A percentile compares a stretch with the other conserved stretches of the same genome.
phyloP scores from a whole-genome alignment of 2,113 vertebrate species.

The Chaenocephalus aceratus region DNA sequence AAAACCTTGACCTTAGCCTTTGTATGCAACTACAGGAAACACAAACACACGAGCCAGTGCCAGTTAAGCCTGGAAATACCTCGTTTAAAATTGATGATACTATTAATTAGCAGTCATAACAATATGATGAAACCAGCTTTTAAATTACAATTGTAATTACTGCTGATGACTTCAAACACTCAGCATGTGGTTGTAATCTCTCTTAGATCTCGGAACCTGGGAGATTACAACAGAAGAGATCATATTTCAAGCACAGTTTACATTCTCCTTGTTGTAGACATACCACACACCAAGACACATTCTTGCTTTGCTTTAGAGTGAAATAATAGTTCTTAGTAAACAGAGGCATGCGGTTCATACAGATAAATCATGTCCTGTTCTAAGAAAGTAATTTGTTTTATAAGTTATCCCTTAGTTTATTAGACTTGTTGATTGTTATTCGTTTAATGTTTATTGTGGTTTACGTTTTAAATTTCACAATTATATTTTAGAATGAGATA shows the following conservation, averaged over 20 bases:
- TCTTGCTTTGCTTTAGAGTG: not conserved
- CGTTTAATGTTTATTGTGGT: too few species aligned
- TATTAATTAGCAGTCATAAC: not conserved
- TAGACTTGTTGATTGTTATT: not conserved
- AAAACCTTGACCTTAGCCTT: not conserved
- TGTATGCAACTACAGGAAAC: not conserved
- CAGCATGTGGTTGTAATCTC: conserved; percentile 32
- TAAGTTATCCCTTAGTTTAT: not conserved
- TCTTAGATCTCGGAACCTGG: conserved; percentile 49
- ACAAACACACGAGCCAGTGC: not conserved
- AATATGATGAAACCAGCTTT: conserved; percentile 1
- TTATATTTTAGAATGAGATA: not conserved
- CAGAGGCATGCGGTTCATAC: not conserved
- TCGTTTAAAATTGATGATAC: not conserved
- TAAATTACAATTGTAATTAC: not conserved
- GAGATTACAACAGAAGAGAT: conserved; percentile 48
- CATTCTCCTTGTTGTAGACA: conserved; percentile 66
- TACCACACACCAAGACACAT: conserved; percentile 56
- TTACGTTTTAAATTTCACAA: not conserved
- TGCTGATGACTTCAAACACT: conserved; percentile 27
- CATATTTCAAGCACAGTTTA: conserved; percentile 68
- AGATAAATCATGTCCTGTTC: not conserved
- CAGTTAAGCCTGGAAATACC: not conserved
- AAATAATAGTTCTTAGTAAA: conserved; percentile 10
- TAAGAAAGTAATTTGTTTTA: not conserved